These are phyloP conservation scores for Moxostoma hubbsi DNA, from an alignment of 2,797 vertebrate species.

Conservation along the genomic window DNA sequence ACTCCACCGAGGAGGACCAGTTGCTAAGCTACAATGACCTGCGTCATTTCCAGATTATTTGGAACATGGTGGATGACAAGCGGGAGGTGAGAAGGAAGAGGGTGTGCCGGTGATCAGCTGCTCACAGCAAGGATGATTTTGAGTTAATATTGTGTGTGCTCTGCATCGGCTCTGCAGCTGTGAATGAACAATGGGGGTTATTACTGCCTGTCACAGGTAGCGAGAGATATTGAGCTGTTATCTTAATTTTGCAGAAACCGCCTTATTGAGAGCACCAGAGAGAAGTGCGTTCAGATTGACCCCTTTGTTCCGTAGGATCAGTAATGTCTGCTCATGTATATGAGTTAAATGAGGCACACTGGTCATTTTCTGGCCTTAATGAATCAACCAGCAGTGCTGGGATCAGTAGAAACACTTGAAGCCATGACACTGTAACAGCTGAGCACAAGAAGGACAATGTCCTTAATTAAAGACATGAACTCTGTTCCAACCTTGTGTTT, in stretches of 20 bases:
- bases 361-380: conserved; percentile 38
- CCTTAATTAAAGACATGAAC: conserved; percentile 3
- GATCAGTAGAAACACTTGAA: conserved; percentile 19
- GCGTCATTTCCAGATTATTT: conserved; percentile 99
- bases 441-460: background rate
- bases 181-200: conserved; percentile 52
- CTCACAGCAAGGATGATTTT: conserved; percentile 32
- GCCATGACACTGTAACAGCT: conserved; percentile 1
- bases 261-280: conserved; percentile 35
- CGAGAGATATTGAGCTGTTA: conserved; percentile 45
- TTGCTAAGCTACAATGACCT: conserved; percentile 98
- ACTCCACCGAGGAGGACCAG: conserved; percentile 98
- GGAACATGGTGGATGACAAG: conserved; percentile 99
- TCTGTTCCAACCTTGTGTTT: background rate
- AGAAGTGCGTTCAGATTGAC: conserved; percentile 35
- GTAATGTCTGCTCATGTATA: conserved; percentile 22
- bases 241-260: conserved; percentile 52
- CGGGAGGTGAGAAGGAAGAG: conserved; percentile 87
- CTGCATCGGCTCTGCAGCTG: background rate
- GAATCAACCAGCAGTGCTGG: conserved; percentile 31
- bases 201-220: conserved; percentile 52
- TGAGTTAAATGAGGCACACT: conserved; percentile 39
- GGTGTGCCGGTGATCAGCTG: conserved; percentile 34
- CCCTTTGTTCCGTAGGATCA: background rate
- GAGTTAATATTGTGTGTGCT: conserved; percentile 12